Evolutionary conservation across 2,888 invertebrate species (phyloP), one percentile per base, ranked within the genome.

Genomic region (Eubasilissa splendida): DNA sequence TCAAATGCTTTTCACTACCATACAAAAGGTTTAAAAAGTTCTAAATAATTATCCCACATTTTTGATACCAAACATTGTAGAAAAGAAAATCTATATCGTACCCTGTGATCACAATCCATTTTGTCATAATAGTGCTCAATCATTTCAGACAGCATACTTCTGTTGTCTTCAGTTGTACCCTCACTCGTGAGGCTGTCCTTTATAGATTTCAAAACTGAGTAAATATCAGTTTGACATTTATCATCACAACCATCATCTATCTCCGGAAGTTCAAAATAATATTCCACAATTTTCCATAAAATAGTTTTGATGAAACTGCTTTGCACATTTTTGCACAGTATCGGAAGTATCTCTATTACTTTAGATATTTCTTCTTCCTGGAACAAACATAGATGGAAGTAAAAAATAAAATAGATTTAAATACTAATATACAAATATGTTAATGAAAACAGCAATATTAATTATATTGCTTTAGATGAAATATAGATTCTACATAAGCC

Each of bases 111-210:
- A 60, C 89, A 89, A 59, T 86, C 86, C 0, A 92, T 85, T 31
- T 88, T 85, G 1, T 88, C 86, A 82, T 91, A 89, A 80, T 91
- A 88, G 4, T 87, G 86, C 84, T 92, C 92, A 2, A 93, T 85
- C 0, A 89, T 86, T 74, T 89, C 89, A 4, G 90, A 89, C 59
- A 93, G 81, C 42, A 92, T 82, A 0, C 89, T 90, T 84, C 92
- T 90, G 84, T 93, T 93, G 0, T 92, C 92, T 65, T 93, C 93
- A 79, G 92, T 92, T 80, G 93, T 91, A 8, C 84, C 79, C 65
- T 85, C 85, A 77, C 71, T 70, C 52, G 85, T 83, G 66, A 85
- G 78, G 42, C 84, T 80, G 83, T 85, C 85, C 73, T 86, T 84
- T 66, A 90, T 85, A 0, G 86, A 82, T 12, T 54, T 50, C 71